A percentile compares a stretch with the other conserved stretches of the same genome.
Conservation (phyloP, 2,888 invertebrate genomes). For the Nebria salina region DNA sequence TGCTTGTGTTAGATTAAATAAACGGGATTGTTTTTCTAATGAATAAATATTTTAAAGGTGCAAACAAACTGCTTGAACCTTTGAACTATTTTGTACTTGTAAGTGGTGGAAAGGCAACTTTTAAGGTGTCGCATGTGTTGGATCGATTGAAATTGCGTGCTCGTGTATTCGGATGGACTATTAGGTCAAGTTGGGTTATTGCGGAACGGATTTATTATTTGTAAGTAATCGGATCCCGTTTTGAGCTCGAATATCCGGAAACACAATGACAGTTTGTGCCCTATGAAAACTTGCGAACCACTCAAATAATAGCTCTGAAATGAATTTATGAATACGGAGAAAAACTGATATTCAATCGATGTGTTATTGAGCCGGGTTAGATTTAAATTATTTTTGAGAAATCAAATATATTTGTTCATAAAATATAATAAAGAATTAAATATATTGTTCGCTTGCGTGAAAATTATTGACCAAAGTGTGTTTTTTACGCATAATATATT, state of each 20-base stretch:
- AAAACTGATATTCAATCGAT: not conserved
- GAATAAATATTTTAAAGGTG: not conserved
- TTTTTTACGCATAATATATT: not conserved
- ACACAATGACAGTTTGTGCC: slow-evolving; percentile 26
- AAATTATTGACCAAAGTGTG: too few species aligned
- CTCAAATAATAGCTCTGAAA: slow-evolving; percentile 3
- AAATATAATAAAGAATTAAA: too few species aligned
- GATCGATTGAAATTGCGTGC: slow-evolving; percentile 45
- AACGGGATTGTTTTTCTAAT: not conserved
- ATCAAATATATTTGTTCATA: too few species aligned
- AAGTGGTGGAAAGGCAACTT: not conserved
- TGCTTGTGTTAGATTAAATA: not conserved
- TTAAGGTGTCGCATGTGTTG: not conserved
- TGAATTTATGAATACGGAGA: not conserved
- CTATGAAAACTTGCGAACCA: not conserved
- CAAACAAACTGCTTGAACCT: not conserved
- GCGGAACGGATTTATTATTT: slow-evolving; percentile 42
- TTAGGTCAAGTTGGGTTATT: slow-evolving; percentile 46
- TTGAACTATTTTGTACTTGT: not conserved
- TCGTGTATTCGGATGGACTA: slow-evolving; percentile 31
- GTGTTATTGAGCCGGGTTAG: not conserved
- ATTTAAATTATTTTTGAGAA: too few species aligned
- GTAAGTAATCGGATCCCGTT: slow-evolving; percentile 36
- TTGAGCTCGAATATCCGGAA: slow-evolving; percentile 38
- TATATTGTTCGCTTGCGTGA: too few species aligned